These are phyloP conservation scores for Coleophora flavipennella DNA, from an alignment of 2,888 invertebrate species.

Conservation along the genomic window DNA sequence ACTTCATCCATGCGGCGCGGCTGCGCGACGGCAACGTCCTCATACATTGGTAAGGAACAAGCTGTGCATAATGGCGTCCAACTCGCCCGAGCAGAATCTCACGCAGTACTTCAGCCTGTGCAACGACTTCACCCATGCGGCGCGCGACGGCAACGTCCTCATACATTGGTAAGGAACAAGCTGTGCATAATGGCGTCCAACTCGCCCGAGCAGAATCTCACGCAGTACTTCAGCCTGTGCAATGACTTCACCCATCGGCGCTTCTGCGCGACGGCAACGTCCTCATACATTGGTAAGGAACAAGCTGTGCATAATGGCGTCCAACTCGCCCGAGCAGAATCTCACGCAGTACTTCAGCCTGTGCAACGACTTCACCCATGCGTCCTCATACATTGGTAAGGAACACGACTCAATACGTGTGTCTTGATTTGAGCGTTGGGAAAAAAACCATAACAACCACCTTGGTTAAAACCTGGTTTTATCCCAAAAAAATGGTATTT, in stretches of 20 bases:
- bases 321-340: slow-evolving; percentile 96
- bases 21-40: slow-evolving; percentile 91
- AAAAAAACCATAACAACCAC: no score
- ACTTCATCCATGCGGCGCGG: slow-evolving; percentile 95
- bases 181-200: slow-evolving; percentile 97
- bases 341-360: slow-evolving; percentile 92
- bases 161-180: slow-evolving; percentile 95
- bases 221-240: slow-evolving; percentile 93
- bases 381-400: slow-evolving; percentile 95
- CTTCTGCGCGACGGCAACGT: slow-evolving; percentile 91
- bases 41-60: slow-evolving; percentile 95
- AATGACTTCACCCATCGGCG: slow-evolving; percentile 97
- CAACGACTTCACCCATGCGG: slow-evolving; percentile 96
- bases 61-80: slow-evolving; percentile 95
- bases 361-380: slow-evolving; percentile 97
- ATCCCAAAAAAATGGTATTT: no score
- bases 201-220: slow-evolving; percentile 93
- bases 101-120: slow-evolving; percentile 93
- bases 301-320: slow-evolving; percentile 95
- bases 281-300: slow-evolving; percentile 93
- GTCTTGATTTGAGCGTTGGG: no score
- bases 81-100: slow-evolving; percentile 94
- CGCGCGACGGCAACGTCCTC: slow-evolving; percentile 91
- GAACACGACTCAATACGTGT: no score
- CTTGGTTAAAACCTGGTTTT: no score